These are phyloP conservation scores for Orthosia cruda DNA, from an alignment of 2,888 invertebrate genomes.

Conservation along the genomic window DNA sequence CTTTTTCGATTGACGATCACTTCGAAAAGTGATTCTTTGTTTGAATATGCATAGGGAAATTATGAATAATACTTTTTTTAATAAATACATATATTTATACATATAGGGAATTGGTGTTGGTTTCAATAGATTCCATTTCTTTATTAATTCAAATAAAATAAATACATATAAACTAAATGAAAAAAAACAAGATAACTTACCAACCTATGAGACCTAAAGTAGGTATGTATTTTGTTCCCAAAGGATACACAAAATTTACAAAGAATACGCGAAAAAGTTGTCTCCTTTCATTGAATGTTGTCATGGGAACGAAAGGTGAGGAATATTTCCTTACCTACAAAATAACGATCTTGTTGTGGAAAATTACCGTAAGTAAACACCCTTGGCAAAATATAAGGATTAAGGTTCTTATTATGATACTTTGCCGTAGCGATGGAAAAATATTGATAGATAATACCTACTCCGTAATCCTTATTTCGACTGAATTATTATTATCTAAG, in stretches of 20 bases:
- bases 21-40: slow-evolving; percentile 36
- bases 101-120: too few relatives aligned
- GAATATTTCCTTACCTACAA: background rate
- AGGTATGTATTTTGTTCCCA: background rate
- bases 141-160: too few relatives aligned
- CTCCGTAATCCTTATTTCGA: too few relatives aligned
- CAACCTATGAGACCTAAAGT: too few relatives aligned
- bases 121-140: too few relatives aligned
- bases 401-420: background rate
- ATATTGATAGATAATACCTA: background rate
- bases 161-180: too few relatives aligned
- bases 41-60: background rate
- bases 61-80: too few relatives aligned
- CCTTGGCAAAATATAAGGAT: background rate
- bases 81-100: too few relatives aligned
- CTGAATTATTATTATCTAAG: too few relatives aligned
- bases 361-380: background rate
- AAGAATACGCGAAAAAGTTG: background rate
- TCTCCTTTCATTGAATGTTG: background rate
- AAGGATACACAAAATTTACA: background rate
- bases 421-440: background rate
- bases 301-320: slow-evolving; percentile 15
- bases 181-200: too few relatives aligned
- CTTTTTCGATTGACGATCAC: slow-evolving; percentile 12
- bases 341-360: background rate